These are phyloP conservation scores for Doris montereyensis DNA, from an alignment of 2,888 invertebrate species.

Conservation along the genomic window DNA sequence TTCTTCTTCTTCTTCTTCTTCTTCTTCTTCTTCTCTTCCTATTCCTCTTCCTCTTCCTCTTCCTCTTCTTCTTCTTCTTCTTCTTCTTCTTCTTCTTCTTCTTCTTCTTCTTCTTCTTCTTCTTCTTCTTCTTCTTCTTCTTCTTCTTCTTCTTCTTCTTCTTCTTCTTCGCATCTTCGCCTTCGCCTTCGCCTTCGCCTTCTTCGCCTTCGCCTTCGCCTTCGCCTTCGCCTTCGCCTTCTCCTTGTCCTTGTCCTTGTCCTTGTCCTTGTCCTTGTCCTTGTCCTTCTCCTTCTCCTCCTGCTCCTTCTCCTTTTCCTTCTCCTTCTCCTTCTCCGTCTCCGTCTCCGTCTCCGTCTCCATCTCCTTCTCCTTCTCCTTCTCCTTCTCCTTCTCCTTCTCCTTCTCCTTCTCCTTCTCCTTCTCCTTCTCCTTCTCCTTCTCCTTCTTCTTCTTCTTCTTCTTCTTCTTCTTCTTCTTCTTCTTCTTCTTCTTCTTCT, in stretches of 20 bases:
- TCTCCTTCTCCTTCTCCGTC: neutral
- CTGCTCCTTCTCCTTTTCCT: neutral
- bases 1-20: too few species aligned
- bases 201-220: neutral
- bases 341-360: neutral
- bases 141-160: neutral
- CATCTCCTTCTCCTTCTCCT: neutral
- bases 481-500: neutral
- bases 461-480: neutral
- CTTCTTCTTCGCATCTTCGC: neutral
- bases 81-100: too few species aligned
- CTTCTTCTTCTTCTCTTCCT: too few species aligned
- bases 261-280: neutral
- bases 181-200: neutral
- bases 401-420: neutral
- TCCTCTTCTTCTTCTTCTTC: too few species aligned
- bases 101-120: neutral
- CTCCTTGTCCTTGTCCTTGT: neutral
- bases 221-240: neutral
- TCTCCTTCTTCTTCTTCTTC: neutral
- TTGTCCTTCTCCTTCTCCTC: neutral
- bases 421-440: neutral
- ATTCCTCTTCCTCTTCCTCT: too few species aligned
- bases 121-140: neutral
- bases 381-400: slow-evolving; percentile 22